Evolutionary conservation across 2,797 vertebrate species (phyloP), one percentile per base, ranked within the genome.

Genomic region (Spheniscus humboldti): DNA sequence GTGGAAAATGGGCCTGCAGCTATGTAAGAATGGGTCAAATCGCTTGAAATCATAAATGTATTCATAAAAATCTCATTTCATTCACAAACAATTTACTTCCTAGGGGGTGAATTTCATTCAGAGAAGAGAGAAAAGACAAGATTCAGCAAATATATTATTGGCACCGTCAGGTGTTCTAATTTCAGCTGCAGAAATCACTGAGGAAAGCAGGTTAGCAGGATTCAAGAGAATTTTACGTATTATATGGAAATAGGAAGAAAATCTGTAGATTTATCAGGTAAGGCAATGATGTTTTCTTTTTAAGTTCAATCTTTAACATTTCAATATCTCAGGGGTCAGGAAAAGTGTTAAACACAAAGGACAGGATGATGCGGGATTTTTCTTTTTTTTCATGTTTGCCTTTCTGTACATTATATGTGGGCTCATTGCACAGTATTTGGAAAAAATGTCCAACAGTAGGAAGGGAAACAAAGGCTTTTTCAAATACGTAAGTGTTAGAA

Each of bases 1-100:
- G 87, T 62, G 64, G 75, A 77, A 92, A 91, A 86, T 11, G 41
- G 39, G 72, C 72, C 75, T 77, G 75, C 47, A 77, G 79, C 77
- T 85, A 68, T 7, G 9, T 16, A 71, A 81, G 80, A 82, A 87
- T 15, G 37, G 86, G 81, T 90, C 56, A 88, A 75, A 78, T n/a
- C 0, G 1, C 94, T 73, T 59, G 53, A 88, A 95, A 86, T 75
- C 75, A 59, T 71, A 92, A 94, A 94, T 77, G 62, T 84, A 81
- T 90, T 96, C 62, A 90, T 72, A 88, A 90, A 92, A 92, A 83
- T 10, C 18, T 23, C 53, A 69, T 93, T 86, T 90, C 57, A 83
- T 96, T 96, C 91, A 92, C 72, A 88, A 86, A 55, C 68, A 75
- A 71, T 88, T 94, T 81, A 59, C 81, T 94, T 93, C 93, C 64